Conservation (phyloP, 53 echinoderm and acorn worm species). For the Echinarachnius parma region DNA sequence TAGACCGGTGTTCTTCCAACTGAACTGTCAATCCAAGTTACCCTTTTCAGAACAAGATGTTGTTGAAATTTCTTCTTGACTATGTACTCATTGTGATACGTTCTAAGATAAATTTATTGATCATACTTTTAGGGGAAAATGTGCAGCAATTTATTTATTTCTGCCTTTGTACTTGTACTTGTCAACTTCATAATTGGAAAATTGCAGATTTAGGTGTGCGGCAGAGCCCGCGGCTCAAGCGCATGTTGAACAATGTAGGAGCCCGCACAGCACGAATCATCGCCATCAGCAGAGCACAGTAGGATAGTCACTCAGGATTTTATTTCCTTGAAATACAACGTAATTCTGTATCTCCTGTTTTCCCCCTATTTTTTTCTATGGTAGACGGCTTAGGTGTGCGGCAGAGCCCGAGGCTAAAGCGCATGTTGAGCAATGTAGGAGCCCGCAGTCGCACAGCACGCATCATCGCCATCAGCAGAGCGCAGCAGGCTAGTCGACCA, state of each 20-base stretch:
- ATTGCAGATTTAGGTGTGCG: neutral
- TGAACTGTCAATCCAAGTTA: too few species aligned
- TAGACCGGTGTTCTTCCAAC: too few species aligned
- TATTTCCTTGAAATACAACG: neutral
- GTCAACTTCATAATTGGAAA: too few species aligned
- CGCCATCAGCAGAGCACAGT: slow-evolving; percentile 9
- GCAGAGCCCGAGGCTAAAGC: neutral
- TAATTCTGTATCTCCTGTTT: neutral
- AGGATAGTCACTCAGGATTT: neutral
- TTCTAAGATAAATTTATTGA: too few species aligned
- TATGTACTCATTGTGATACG: too few species aligned
- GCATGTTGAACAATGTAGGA: slow-evolving; percentile 16
- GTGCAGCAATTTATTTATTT: too few species aligned
- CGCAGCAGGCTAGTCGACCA: slow-evolving; percentile 14
- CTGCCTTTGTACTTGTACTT: too few species aligned
- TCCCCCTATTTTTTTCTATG: too few species aligned
- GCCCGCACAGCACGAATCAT: slow-evolving; percentile 18
- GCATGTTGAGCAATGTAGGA: slow-evolving; percentile 12
- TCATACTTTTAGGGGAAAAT: too few species aligned
- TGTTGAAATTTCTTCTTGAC: too few species aligned
- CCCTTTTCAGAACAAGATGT: too few species aligned
- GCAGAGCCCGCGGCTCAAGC: slow-evolving; percentile 30
- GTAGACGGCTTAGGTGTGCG: too few species aligned
- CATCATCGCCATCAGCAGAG: slow-evolving; percentile 30
- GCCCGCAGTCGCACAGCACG: slow-evolving; percentile 1